phyloP scores from a whole-genome alignment of 2,113 vertebrate genomes.

The Ochotona curzoniae region DNA sequence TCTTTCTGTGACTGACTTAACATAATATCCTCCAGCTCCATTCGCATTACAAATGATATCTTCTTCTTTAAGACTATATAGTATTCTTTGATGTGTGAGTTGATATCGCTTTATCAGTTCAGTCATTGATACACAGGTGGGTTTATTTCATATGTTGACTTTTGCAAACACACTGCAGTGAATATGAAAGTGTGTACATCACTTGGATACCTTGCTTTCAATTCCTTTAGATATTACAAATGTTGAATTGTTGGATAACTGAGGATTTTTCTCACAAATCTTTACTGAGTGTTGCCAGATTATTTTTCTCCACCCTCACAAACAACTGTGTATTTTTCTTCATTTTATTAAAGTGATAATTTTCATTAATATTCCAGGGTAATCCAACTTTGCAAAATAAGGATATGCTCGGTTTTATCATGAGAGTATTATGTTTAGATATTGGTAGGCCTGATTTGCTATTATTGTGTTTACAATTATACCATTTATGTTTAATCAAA shows the following conservation, averaged over 20 bases:
- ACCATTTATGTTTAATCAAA: neutral
- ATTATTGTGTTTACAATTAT: constrained; percentile 26
- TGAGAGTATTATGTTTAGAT: neutral
- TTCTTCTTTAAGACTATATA: neutral
- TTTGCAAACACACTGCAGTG: neutral
- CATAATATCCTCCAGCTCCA: neutral
- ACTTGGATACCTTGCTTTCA: neutral
- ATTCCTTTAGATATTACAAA: neutral
- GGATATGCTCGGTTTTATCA: constrained; percentile 2
- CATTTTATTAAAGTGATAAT: constrained; percentile 36
- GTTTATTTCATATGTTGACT: neutral
- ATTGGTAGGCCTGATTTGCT: constrained; percentile 11
- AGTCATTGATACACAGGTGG: neutral
- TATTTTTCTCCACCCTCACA: constrained; percentile 15
- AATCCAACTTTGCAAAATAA: constrained; percentile 29
- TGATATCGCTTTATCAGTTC: neutral
- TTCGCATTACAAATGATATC: neutral
- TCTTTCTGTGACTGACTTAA: neutral
- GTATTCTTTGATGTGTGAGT: neutral
- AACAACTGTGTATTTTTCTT: constrained; percentile 10
- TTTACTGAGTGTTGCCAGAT: constrained; percentile 9
- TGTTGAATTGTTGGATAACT: neutral
- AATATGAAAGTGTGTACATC: neutral
- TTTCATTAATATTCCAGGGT: constrained; percentile 31
- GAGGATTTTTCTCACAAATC: neutral